These are phyloP conservation scores for Callyntrura guangdongensis DNA, from an alignment of 2,888 invertebrate species.

Conservation along the genomic window DNA sequence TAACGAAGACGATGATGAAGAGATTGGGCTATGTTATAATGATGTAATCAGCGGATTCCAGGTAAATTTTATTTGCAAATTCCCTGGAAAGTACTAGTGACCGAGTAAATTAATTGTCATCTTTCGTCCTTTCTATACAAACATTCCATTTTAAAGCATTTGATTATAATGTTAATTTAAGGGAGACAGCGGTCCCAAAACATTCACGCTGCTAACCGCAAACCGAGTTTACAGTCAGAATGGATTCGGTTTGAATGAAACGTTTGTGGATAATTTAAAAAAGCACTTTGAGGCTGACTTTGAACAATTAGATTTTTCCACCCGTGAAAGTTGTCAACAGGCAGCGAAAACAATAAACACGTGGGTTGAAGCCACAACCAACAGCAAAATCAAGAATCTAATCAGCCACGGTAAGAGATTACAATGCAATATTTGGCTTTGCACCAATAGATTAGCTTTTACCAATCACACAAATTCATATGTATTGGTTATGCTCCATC, in stretches of 20 bases:
- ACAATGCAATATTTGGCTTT: neutral
- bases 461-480: too few relatives aligned
- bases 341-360: slow-evolving; percentile 90
- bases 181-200: slow-evolving; percentile 48
- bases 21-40: slow-evolving; percentile 77
- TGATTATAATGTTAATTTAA: neutral
- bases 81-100: too few relatives aligned
- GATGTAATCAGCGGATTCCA: slow-evolving; percentile 80
- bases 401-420: slow-evolving; percentile 87
- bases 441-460: too few relatives aligned
- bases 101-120: neutral
- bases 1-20: slow-evolving; percentile 69
- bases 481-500: too few relatives aligned
- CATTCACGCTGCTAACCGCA: slow-evolving; percentile 86
- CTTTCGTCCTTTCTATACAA: too few relatives aligned
- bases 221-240: slow-evolving; percentile 90
- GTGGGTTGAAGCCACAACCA: slow-evolving; percentile 94
- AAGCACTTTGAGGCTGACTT: slow-evolving; percentile 89
- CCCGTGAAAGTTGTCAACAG: slow-evolving; percentile 78
- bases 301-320: slow-evolving; percentile 89
- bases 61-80: slow-evolving; percentile 72
- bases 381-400: slow-evolving; percentile 92
- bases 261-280: slow-evolving; percentile 88
- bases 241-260: slow-evolving; percentile 87
- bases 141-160: too few relatives aligned